Conservation (phyloP, 2,888 invertebrate species). For the Drosophila nigricruria region DNA sequence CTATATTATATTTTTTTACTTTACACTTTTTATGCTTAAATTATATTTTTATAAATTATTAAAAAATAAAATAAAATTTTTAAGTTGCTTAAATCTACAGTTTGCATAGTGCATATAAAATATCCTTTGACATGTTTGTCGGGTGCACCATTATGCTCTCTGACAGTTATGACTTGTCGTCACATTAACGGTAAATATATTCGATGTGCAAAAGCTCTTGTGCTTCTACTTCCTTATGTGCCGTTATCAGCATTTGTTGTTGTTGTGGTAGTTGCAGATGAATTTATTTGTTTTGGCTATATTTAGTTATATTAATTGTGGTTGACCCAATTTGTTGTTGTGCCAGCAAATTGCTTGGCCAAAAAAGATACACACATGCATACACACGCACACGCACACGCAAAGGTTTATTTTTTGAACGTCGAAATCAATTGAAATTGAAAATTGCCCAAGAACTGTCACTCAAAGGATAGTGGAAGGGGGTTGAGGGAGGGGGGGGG, state of each 20-base stretch:
- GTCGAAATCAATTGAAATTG: constrained; percentile 75
- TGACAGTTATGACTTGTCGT: constrained; percentile 3
- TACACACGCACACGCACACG: constrained; percentile 7
- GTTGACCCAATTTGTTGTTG: constrained; percentile 72
- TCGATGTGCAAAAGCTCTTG: constrained; percentile 9
- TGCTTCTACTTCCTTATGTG: not conserved
- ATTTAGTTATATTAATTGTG: constrained; percentile 77
- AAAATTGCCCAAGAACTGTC: constrained; percentile 67
- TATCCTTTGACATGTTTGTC: constrained; percentile 19
- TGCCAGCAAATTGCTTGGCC: constrained; percentile 59
- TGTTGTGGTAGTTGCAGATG: constrained; percentile 32
- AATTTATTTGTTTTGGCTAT: constrained; percentile 56
- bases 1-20: too few species aligned
- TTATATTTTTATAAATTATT: not conserved
- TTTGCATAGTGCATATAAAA: not conserved
- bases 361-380: constrained; percentile 33
- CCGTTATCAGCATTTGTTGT: constrained; percentile 21
- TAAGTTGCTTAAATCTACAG: not conserved
- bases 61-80: too few species aligned
- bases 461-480: constrained; percentile 51
- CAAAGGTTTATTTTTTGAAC: constrained; percentile 67
- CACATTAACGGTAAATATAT: constrained; percentile 7
- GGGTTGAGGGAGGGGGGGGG: not conserved
- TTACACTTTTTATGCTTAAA: not conserved
- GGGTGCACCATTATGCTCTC: constrained; percentile 29